Percentiles rank a stretch among this genome's conserved stretches.
These are phyloP conservation scores for Apamea sordens DNA, from an alignment of 2,888 invertebrate species.

Conservation along the genomic window DNA sequence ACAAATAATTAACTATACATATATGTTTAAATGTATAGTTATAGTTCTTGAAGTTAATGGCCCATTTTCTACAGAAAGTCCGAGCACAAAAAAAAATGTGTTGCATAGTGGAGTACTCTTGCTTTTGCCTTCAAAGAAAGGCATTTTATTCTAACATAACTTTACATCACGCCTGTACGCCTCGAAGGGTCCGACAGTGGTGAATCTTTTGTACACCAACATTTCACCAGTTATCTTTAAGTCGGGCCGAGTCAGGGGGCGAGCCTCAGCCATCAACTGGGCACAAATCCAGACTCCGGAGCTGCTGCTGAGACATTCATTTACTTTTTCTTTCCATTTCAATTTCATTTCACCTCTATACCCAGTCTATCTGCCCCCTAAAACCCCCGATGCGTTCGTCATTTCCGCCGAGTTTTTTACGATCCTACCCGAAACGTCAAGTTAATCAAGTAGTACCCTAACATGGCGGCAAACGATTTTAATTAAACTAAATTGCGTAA, in stretches of 20 bases:
- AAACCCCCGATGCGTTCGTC: conserved; percentile 73
- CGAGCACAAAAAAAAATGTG: not conserved
- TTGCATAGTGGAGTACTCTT: not conserved
- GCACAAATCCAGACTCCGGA: not conserved
- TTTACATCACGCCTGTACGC: too few species aligned
- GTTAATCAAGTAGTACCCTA: conserved; percentile 80
- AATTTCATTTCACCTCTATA: conserved; percentile 2
- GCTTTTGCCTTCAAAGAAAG: not conserved
- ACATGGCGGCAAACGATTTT: conserved; percentile 81
- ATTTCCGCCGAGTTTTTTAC: conserved; percentile 80
- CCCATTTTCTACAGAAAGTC: not conserved
- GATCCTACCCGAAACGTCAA: conserved; percentile 76
- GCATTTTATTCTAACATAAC: not conserved
- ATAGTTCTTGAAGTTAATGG: not conserved
- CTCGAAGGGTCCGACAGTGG: not conserved
- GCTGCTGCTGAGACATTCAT: not conserved
- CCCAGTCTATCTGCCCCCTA: conserved; percentile 58
- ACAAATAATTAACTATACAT: not conserved
- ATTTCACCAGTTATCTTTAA: not conserved
- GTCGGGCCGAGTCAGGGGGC: not conserved
- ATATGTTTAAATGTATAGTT: too few species aligned
- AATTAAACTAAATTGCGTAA: conserved; percentile 84
- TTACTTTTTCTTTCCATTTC: not conserved
- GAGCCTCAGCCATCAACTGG: not conserved
- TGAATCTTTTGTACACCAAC: not conserved